These are phyloP conservation scores for Agrotis ipsilon DNA, from an alignment of 2,888 invertebrate species.

Conservation along the genomic window DNA sequence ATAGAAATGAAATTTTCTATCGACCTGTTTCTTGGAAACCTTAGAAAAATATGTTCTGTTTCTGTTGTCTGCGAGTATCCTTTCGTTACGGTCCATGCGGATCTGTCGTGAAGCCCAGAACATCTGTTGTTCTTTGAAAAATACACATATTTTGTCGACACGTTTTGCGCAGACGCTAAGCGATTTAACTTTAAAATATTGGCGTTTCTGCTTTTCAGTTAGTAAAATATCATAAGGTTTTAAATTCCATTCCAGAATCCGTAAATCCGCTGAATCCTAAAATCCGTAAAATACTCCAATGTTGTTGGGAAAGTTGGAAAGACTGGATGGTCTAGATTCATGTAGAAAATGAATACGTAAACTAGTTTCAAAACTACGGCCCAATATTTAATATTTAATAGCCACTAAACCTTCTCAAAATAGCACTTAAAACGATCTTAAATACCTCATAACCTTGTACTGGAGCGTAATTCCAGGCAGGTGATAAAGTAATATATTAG, in stretches of 20 bases:
- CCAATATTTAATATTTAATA: neutral
- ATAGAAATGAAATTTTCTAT: neutral
- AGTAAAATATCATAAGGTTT: too few relatives aligned
- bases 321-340: neutral
- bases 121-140: neutral
- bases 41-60: slow-evolving; percentile 16
- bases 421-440: slow-evolving; percentile 8
- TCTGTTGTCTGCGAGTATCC: neutral
- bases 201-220: neutral
- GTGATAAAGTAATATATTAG: slow-evolving; percentile 40
- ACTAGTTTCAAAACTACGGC: neutral
- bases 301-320: too few relatives aligned
- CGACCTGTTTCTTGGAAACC: neutral
- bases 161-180: too few relatives aligned
- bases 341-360: neutral
- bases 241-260: too few relatives aligned
- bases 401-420: slow-evolving; percentile 10
- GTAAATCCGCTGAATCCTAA: too few relatives aligned
- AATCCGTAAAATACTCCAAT: too few relatives aligned
- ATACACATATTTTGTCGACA: too few relatives aligned
- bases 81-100: too few relatives aligned
- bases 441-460: slow-evolving; percentile 9
- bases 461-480: slow-evolving; percentile 8
- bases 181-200: too few relatives aligned
- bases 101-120: neutral